These are phyloP conservation scores for Linhomoeus sp. DNA, from an alignment of 2,888 invertebrate genomes.

Conservation along the genomic window DNA sequence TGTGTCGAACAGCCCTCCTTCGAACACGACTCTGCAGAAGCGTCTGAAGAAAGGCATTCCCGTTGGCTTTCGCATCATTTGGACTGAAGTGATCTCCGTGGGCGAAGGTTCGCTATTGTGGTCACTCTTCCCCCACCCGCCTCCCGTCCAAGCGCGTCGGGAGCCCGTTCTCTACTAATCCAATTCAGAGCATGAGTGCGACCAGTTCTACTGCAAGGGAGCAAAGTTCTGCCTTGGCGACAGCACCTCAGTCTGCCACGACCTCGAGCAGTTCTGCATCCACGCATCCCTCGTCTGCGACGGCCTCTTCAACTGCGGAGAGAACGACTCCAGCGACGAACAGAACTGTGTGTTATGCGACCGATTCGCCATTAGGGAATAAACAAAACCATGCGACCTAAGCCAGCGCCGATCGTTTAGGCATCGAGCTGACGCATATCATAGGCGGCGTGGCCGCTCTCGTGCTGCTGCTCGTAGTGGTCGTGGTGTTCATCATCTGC, in stretches of 20 bases:
- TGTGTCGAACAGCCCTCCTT: too few species aligned
- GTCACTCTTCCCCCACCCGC: too few species aligned
- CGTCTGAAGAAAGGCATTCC: constrained; percentile 3
- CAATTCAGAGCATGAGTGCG: too few species aligned
- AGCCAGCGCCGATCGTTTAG: neutral
- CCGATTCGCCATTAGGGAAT: neutral
- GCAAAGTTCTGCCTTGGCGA: constrained; percentile 28
- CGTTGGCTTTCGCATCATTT: constrained; percentile 26
- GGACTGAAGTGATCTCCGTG: constrained; percentile 20
- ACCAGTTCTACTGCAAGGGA: constrained; percentile 26
- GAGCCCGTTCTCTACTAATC: too few species aligned
- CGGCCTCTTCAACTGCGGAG: constrained; percentile 31
- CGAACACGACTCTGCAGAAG: too few species aligned
- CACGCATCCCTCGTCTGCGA: constrained; percentile 29
- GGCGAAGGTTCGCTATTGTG: constrained; percentile 13
- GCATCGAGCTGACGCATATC: neutral
- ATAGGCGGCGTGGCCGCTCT: neutral
- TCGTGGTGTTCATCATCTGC: neutral
- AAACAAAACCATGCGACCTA: neutral
- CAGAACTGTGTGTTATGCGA: constrained; percentile 23
- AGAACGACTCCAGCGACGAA: constrained; percentile 29
- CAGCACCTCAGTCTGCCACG: constrained; percentile 22
- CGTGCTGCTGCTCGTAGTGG: neutral
- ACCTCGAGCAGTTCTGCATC: constrained; percentile 28
- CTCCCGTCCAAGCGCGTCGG: too few species aligned